These are phyloP conservation scores for Myioborus melanocephalus DNA, from an alignment of 2,797 vertebrate species.

Conservation along the genomic window DNA sequence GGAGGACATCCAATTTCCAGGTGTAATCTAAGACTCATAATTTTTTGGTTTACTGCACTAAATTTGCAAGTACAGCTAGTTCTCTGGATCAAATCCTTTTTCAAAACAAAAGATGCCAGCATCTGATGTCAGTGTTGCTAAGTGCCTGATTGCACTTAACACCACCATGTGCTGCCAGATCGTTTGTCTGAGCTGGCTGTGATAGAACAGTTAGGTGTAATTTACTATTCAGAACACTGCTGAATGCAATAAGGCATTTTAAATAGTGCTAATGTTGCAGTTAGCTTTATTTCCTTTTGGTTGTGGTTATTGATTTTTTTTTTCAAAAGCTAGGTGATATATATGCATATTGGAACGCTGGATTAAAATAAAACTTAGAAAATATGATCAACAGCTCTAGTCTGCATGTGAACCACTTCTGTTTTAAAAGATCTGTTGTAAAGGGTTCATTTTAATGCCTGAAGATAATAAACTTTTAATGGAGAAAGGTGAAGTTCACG, in stretches of 20 bases:
- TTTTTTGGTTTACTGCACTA: slow-evolving; percentile 24
- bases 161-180: slow-evolving; percentile 17
- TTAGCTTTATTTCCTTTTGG: background rate
- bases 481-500: background rate
- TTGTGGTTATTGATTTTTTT: background rate
- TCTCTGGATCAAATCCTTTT: slow-evolving; percentile 40
- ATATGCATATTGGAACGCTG: background rate
- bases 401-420: background rate
- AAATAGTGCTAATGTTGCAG: background rate
- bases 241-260: background rate
- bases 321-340: background rate
- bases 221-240: slow-evolving; percentile 41
- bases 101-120: slow-evolving; percentile 57
- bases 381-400: background rate
- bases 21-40: background rate
- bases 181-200: background rate
- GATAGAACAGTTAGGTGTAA: background rate
- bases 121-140: slow-evolving; percentile 40
- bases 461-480: background rate
- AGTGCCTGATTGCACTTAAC: slow-evolving; percentile 48
- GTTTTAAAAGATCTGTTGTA: background rate
- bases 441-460: background rate
- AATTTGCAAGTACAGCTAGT: slow-evolving; percentile 36
- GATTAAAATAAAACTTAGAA: background rate
- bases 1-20: background rate